Evolutionary conservation across 2,797 vertebrate genomes (phyloP).

Genomic region (Muraenolepis orangiensis): DNA sequence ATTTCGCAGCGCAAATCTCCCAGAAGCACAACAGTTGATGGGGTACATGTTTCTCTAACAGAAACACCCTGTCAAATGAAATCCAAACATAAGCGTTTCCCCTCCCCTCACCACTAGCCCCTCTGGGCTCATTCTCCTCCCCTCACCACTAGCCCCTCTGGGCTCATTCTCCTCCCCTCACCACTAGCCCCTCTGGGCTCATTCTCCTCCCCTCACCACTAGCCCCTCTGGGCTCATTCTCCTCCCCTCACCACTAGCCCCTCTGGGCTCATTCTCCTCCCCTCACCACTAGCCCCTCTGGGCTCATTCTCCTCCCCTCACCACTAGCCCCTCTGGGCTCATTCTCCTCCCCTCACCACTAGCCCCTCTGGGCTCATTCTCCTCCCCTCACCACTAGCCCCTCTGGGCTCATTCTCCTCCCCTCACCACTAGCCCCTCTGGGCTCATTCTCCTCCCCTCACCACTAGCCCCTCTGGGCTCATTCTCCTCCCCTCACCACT

Average conservation of each 20-base stretch:
- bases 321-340: background rate
- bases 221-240: background rate
- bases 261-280: background rate
- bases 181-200: background rate
- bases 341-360: too few relatives aligned
- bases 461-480: too few relatives aligned
- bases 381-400: too few relatives aligned
- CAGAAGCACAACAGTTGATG: background rate
- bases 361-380: too few relatives aligned
- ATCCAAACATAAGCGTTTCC: background rate
- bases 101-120: too few relatives aligned
- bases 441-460: too few relatives aligned
- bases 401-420: too few relatives aligned
- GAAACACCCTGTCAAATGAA: background rate
- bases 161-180: background rate
- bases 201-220: background rate
- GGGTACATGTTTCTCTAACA: background rate
- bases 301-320: background rate
- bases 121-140: background rate
- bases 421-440: too few relatives aligned
- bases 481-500: too few relatives aligned
- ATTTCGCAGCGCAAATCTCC: too few relatives aligned
- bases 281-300: background rate
- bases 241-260: background rate
- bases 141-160: background rate